These are phyloP conservation scores for Climacteris rufus DNA, from an alignment of 2,113 vertebrate genomes.

Conservation along the genomic window DNA sequence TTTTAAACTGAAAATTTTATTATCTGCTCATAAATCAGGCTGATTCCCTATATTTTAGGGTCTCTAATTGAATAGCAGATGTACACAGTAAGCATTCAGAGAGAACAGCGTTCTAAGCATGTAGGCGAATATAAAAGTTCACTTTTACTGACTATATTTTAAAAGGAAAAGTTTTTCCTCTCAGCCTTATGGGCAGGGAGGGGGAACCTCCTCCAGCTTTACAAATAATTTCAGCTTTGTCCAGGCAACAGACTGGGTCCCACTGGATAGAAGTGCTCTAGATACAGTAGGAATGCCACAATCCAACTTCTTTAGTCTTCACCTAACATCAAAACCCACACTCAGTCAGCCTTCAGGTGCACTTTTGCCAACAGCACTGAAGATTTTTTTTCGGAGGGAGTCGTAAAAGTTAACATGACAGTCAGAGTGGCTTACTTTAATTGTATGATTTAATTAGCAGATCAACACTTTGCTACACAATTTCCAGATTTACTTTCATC, in stretches of 20 bases:
- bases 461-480: not conserved
- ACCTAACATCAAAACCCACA: rapidly evolving
- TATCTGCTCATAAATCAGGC: not conserved
- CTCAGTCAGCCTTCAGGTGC: not conserved
- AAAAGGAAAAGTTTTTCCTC: not conserved
- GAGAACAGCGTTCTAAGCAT: not conserved
- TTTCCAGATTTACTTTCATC: slow-evolving; percentile 25
- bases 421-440: slow-evolving; percentile 19
- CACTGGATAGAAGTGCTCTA: rapidly evolving
- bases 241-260: not conserved
- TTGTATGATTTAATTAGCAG: slow-evolving; percentile 24
- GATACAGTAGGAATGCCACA: rapidly evolving
- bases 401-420: not conserved
- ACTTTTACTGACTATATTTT: not conserved
- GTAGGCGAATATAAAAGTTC: not conserved
- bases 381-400: not conserved
- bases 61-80: not conserved
- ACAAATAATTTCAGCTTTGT: not conserved
- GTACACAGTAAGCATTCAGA: not conserved
- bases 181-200: rapidly evolving
- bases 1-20: not conserved
- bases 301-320: not conserved
- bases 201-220: not conserved
- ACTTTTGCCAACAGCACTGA: not conserved
- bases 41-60: not conserved